Evolutionary conservation across 1,140 invertebrate genomes (phyloP).

Genomic region (Papilio xuthus): DNA sequence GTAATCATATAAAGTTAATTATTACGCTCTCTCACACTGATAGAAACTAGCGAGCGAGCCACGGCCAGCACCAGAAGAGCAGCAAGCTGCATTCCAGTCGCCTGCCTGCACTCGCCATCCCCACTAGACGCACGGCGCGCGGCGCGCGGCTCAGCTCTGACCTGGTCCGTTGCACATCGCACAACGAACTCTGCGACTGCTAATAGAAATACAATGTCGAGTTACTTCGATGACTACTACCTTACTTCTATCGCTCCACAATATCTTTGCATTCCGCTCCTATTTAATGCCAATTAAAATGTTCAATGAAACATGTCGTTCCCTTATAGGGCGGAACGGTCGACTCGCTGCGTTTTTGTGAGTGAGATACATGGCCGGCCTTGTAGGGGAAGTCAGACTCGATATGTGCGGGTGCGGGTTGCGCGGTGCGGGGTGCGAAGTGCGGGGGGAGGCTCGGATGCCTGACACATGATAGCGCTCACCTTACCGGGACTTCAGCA

Average conservation of each 20-base stretch:
- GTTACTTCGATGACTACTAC: background rate
- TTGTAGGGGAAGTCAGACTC: background rate
- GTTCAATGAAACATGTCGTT: slow-evolving; percentile 7
- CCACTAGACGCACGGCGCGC: too few species aligned
- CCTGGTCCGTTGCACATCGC: background rate
- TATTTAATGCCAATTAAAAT: slow-evolving; percentile 1
- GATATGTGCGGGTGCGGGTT: background rate
- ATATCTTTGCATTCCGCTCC: background rate
- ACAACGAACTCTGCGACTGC: background rate
- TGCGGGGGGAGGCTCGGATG: background rate
- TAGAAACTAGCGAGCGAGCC: too few species aligned
- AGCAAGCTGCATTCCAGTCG: background rate
- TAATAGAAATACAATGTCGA: background rate
- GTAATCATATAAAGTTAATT: background rate
- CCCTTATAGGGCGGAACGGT: background rate
- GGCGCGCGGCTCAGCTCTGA: background rate
- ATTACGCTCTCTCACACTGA: background rate
- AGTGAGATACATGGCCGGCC: background rate
- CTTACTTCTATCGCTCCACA: background rate
- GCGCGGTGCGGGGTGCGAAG: background rate
- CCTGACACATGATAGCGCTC: background rate
- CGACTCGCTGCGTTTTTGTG: slow-evolving; percentile 1
- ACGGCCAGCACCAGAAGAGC: too few species aligned
- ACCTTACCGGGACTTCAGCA: slow-evolving; percentile 1
- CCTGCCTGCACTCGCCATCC: background rate